These are phyloP conservation scores for Sebastes iracundus DNA, from an alignment of 2,797 vertebrate species.

Conservation along the genomic window DNA sequence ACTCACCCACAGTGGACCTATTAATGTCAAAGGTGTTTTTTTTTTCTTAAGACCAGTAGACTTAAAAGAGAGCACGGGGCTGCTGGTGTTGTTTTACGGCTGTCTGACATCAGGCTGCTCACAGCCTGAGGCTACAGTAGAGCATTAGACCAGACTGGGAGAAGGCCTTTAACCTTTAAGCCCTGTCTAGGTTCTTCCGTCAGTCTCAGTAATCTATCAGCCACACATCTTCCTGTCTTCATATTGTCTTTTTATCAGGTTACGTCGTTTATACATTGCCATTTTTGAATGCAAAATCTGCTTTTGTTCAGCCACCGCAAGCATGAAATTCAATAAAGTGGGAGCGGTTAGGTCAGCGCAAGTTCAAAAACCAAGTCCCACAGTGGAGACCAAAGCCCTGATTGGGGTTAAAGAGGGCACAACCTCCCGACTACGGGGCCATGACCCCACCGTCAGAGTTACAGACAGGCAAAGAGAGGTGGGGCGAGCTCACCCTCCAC, in stretches of 20 bases:
- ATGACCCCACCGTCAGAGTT: conserved; percentile 63
- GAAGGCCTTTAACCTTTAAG: conserved; percentile 28
- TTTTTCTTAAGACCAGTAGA: conserved; percentile 64
- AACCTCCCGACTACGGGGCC: conserved; percentile 61
- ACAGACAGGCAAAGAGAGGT: conserved; percentile 46
- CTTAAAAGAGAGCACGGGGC: conserved; percentile 49
- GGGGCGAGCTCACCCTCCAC: conserved; percentile 28
- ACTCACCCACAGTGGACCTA: conserved; percentile 67
- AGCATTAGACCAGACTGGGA: conserved; percentile 33
- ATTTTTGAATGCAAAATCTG: conserved; percentile 46
- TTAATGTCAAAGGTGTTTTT: conserved; percentile 77
- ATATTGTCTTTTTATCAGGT: conserved; percentile 32
- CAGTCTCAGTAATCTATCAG: conserved; percentile 15
- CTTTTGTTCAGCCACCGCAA: conserved; percentile 49
- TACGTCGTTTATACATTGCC: conserved; percentile 24
- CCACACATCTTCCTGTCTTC: conserved; percentile 24
- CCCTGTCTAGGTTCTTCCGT: conserved; percentile 3
- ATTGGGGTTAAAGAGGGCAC: conserved; percentile 72
- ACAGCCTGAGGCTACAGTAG: conserved; percentile 39
- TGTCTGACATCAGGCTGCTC: conserved; percentile 60
- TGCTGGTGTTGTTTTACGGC: conserved; percentile 71
- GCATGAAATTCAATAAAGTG: conserved; percentile 68
- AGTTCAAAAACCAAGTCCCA: conserved; percentile 66
- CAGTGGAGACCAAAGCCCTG: conserved; percentile 59
- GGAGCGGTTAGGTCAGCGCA: conserved; percentile 63